phyloP scores from a whole-genome alignment of 2,797 vertebrate species.

The Mycteria americana region DNA sequence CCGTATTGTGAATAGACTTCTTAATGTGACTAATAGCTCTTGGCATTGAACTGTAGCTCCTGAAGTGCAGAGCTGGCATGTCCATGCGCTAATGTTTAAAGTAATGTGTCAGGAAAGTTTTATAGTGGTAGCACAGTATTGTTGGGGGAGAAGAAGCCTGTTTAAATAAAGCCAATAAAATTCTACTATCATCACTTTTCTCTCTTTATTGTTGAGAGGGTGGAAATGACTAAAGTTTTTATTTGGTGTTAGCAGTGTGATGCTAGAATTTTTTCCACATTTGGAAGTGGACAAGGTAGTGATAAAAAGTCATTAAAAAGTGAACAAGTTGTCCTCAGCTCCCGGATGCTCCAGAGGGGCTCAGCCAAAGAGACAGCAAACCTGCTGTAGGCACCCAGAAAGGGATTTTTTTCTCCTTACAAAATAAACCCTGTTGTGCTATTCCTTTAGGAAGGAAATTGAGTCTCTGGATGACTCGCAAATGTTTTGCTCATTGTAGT shows the following conservation, averaged over 20 bases:
- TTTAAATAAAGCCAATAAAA: slow-evolving; percentile 62
- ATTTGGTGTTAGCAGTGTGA: slow-evolving; percentile 55
- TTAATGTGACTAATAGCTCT: slow-evolving; percentile 64
- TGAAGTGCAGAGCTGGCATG: slow-evolving; percentile 53
- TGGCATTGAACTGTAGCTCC: slow-evolving; percentile 54
- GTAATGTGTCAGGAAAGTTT: slow-evolving; percentile 66
- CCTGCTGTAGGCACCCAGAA: background rate
- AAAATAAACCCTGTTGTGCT: slow-evolving; percentile 44
- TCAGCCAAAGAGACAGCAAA: slow-evolving; percentile 34
- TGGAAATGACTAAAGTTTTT: slow-evolving; percentile 60
- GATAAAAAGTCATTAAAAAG: slow-evolving; percentile 47
- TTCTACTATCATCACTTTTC: slow-evolving; percentile 51
- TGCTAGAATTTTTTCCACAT: slow-evolving; percentile 45
- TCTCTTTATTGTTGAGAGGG: slow-evolving; percentile 49
- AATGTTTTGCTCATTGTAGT: slow-evolving; percentile 55
- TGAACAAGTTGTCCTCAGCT: slow-evolving; percentile 36
- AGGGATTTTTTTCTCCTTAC: slow-evolving; percentile 8
- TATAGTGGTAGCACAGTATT: slow-evolving; percentile 45
- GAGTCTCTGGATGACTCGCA: slow-evolving; percentile 52
- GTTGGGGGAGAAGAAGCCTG: slow-evolving; percentile 56
- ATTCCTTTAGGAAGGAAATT: slow-evolving; percentile 66
- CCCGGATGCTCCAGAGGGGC: background rate
- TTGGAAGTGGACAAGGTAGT: slow-evolving; percentile 50
- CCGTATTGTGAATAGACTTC: background rate
- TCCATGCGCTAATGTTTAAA: slow-evolving; percentile 59